Base-by-base conservation (phyloP, 1,140 invertebrate species). In the Drosophila ercepeae region DNA sequence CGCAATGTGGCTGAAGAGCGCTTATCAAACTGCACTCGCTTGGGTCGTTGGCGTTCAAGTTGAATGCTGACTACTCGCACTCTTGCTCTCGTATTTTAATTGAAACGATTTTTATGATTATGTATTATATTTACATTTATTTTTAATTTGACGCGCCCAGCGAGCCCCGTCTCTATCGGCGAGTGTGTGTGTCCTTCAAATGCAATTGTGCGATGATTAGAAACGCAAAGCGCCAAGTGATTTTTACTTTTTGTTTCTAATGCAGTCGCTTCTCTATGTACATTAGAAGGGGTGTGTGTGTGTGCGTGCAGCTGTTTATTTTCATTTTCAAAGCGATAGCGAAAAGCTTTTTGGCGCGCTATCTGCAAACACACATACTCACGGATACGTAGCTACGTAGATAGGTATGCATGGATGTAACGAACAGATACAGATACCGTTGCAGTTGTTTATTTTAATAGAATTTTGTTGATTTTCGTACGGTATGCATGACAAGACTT, bases 191-290 rank as follows among this genome's bases (percentile, higher is more conserved):
- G 86, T 89, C 86, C 86, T 89, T 89, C 86, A 89, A 89, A 89
- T 89, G 86, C 86, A 89, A 89, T 89, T 86, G 81, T 86, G 86
- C 86, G 77, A 88, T 84, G 83, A 88, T 88, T 89, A 83, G 78
- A 86, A 78, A 81, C 77, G 76, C 69, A 77, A 73, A 79, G 79
- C 68, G 67, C 36, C 48, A 50, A 49, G 23, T 67, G 72, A 71
- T 82, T 88, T 86, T 88, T 86, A 88, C 82, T 86, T 86, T 86
- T 86, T 88, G 79, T 83, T 83, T 83, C 78, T 75, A 82, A 77
- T 74, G 57, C 55, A 25, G 21, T 29, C 36, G 19, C 36, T 34
- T 27, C 14, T 16, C 1, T 14, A 1, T 13, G 7, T 44, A 9
- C n/a, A n/a, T n/a, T n/a, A n/a, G n/a, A n/a, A n/a, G n/a, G n/a